A percentile compares a stretch with the other conserved stretches of the same genome.
These are phyloP conservation scores for Drosophila paucipuncta DNA, from an alignment of 2,888 invertebrate species.

Conservation along the genomic window DNA sequence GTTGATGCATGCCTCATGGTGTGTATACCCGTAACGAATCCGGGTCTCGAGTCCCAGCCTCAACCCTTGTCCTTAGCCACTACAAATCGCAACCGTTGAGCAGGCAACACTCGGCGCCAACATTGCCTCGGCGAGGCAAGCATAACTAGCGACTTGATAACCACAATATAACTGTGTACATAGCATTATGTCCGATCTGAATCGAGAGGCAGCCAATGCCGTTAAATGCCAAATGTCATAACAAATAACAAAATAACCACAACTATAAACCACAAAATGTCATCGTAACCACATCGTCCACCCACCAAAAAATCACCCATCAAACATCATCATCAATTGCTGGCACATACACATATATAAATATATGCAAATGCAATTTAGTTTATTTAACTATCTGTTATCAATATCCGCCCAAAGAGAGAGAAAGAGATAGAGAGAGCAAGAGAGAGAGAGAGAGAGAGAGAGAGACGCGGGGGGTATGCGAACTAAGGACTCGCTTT, in stretches of 20 bases:
- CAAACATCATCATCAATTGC: conserved; percentile 16
- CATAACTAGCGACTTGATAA: conserved; percentile 17
- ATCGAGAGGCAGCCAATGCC: conserved; percentile 21
- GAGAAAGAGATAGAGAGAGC: background rate
- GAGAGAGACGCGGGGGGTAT: background rate
- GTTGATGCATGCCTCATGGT: conserved; percentile 2
- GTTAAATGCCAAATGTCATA: conserved; percentile 14
- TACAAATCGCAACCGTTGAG: background rate
- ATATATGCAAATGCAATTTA: conserved; percentile 13
- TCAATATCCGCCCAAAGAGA: background rate
- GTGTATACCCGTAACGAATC: conserved; percentile 32
- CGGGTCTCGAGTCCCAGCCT: conserved; percentile 21
- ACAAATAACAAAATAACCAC: background rate
- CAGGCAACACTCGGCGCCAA: background rate
- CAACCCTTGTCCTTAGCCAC: conserved; percentile 5
- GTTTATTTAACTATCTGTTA: background rate
- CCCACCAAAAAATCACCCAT: conserved; percentile 1
- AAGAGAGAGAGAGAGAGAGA: background rate
- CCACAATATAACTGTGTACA: background rate
- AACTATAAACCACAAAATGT: conserved; percentile 17
- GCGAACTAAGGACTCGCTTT: background rate
- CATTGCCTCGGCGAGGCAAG: background rate
- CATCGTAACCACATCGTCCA: conserved; percentile 32
- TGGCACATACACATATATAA: conserved; percentile 22
- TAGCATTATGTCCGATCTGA: conserved; percentile 5